phyloP scores from a whole-genome alignment of 2,113 vertebrate species.

The Diphyllodes magnificus region DNA sequence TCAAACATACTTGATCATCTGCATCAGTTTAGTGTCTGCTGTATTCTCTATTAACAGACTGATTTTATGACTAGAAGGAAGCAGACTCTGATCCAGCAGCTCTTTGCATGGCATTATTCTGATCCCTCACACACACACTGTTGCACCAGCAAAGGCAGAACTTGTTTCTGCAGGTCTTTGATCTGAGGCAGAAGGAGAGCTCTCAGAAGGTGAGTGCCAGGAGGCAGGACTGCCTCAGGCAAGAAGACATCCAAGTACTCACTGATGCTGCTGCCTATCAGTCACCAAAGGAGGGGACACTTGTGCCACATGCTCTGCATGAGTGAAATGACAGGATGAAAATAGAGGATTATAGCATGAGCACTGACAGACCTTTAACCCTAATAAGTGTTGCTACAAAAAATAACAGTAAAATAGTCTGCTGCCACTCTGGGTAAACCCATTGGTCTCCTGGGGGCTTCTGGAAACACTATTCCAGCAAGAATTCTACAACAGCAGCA shows the following conservation, averaged over 20 bases:
- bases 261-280: slow-evolving; percentile 7
- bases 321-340: not conserved
- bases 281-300: slow-evolving; percentile 13
- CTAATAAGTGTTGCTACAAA: not conserved
- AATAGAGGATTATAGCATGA: slow-evolving; percentile 2
- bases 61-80: not conserved
- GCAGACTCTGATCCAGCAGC: not conserved
- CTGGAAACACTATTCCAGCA: not conserved
- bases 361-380: not conserved
- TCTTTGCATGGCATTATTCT: not conserved
- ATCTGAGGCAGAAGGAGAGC: slow-evolving; percentile 1
- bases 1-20: not conserved
- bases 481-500: not conserved
- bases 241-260: not conserved
- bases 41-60: not conserved
- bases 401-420: not conserved
- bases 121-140: not conserved
- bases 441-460: not conserved
- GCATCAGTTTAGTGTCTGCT: not conserved
- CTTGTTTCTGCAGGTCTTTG: not conserved
- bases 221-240: slow-evolving; percentile 25
- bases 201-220: slow-evolving; percentile 16
- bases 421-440: not conserved
- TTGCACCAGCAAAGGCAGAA: not conserved
- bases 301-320: not conserved